phyloP scores from a whole-genome alignment of 2,113 vertebrate species.

The Isichthys henryi region DNA sequence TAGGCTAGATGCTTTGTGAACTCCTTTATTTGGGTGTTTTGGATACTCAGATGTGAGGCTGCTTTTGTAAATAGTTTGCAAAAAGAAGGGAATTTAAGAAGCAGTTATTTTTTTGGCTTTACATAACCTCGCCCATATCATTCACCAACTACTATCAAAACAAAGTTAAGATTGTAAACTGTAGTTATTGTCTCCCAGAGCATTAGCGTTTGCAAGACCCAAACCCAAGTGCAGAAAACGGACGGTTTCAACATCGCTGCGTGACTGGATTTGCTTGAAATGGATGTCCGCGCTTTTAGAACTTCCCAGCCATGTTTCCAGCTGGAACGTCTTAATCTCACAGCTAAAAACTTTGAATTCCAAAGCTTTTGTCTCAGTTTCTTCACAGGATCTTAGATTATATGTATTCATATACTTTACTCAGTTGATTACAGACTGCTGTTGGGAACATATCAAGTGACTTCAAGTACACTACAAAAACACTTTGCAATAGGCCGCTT shows the following conservation, averaged over 20 bases:
- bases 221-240: slow-evolving; percentile 56
- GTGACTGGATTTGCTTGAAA: slow-evolving; percentile 60
- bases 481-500: neutral
- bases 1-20: slow-evolving; percentile 58
- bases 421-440: slow-evolving; percentile 10
- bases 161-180: slow-evolving; percentile 31
- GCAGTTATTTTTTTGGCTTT: slow-evolving; percentile 63
- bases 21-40: slow-evolving; percentile 52
- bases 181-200: slow-evolving; percentile 58
- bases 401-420: slow-evolving; percentile 16
- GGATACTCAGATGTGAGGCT: slow-evolving; percentile 46
- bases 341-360: slow-evolving; percentile 58
- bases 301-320: slow-evolving; percentile 47
- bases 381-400: slow-evolving; percentile 38
- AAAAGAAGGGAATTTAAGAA: slow-evolving; percentile 60
- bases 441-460: slow-evolving; percentile 33
- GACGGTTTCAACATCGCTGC: slow-evolving; percentile 43
- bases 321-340: slow-evolving; percentile 59
- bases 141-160: slow-evolving; percentile 53
- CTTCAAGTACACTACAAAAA: neutral
- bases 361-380: slow-evolving; percentile 49
- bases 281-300: slow-evolving; percentile 44
- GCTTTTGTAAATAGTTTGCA: slow-evolving; percentile 58
- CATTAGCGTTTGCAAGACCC: slow-evolving; percentile 64
- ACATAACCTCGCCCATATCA: slow-evolving; percentile 58